Evolutionary conservation across 2,888 invertebrate species (phyloP), one percentile per base, ranked within the genome.

Genomic region (Luffia ferchaultella): DNA sequence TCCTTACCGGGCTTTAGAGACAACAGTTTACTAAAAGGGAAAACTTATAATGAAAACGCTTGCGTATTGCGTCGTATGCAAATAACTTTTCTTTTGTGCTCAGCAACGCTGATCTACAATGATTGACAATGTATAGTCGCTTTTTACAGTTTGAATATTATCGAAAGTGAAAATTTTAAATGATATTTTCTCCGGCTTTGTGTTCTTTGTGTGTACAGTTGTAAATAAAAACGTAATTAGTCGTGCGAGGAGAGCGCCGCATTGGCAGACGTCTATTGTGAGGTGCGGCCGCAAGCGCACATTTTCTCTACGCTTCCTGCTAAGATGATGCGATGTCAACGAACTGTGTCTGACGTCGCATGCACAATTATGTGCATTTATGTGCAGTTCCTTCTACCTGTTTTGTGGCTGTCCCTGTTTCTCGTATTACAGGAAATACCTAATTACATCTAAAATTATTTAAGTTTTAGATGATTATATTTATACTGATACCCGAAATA

Each of bases 251-350:
- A 30, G 5, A 12, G 12, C 3, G 5, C 12, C 30, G 30, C 30
- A 30, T 7, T 7, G 30, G 3, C 3, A 30, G 12, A 7, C 5
- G 3, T 7, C 30, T 30, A 3, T 30, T 12, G 30, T 30, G 5
- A 12, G 3, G 5, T 7, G 12, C 5, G 5, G 30, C 12, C 30
- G 12, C 30, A 30, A 30, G 3, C 12, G 30, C 30, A 12, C 30
- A 30, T 30, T 7, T 12, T 30, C 3, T 46, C 12, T 18, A 42
- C 9, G 20, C 50, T 50, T 46, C 50, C 50, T 40, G 46, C 42
- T 20, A 41, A 45, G 18, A 19, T 12, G 42, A 16, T 16, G 46
- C 16, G 42, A 63, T 64, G 68, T 65, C 72, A 68, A 69, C 60
- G 68, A 63, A 67, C 72, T 64, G 61, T 50, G 58, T 30, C 12